Percentiles rank a stretch among this genome's conserved stretches.
Evolutionary conservation across 2,888 invertebrate species (phyloP).

Genomic region (Leptinotarsa haldemani): DNA sequence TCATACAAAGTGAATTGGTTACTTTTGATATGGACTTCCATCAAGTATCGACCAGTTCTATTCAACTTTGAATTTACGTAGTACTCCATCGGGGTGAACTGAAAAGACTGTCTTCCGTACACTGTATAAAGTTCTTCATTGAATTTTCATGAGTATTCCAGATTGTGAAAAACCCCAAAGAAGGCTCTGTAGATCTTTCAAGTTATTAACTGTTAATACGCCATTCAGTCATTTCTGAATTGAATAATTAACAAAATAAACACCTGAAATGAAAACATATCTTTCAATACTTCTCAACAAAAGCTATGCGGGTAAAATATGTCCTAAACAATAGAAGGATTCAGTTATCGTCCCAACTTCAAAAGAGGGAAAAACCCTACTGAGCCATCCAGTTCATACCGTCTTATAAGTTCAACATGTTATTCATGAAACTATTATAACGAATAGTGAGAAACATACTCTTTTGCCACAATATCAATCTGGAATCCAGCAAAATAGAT

Average conservation of each 20-base stretch:
- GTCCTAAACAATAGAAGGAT: neutral
- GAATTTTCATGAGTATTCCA: too few relatives aligned
- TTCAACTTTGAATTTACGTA: too few relatives aligned
- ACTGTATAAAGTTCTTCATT: too few relatives aligned
- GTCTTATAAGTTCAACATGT: neutral
- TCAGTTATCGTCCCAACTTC: neutral
- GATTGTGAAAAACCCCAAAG: too few relatives aligned
- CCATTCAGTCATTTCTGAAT: too few relatives aligned
- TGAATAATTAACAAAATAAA: neutral
- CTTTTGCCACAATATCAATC: conserved; percentile 6
- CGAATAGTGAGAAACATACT: conserved; percentile 28
- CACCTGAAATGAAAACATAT: neutral
- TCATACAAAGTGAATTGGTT: too few relatives aligned
- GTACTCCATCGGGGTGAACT: too few relatives aligned
- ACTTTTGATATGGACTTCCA: too few relatives aligned
- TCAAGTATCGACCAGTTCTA: too few relatives aligned
- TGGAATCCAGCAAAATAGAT: conserved; percentile 10
- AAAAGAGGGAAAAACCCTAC: neutral
- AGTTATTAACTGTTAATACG: too few relatives aligned
- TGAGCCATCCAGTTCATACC: neutral
- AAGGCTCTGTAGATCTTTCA: too few relatives aligned
- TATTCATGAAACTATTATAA: neutral
- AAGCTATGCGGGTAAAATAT: neutral
- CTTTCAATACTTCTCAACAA: neutral
- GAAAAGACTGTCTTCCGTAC: too few relatives aligned